phyloP scores from a whole-genome alignment of 2,888 invertebrate species.

The Lydus trimaculatus region DNA sequence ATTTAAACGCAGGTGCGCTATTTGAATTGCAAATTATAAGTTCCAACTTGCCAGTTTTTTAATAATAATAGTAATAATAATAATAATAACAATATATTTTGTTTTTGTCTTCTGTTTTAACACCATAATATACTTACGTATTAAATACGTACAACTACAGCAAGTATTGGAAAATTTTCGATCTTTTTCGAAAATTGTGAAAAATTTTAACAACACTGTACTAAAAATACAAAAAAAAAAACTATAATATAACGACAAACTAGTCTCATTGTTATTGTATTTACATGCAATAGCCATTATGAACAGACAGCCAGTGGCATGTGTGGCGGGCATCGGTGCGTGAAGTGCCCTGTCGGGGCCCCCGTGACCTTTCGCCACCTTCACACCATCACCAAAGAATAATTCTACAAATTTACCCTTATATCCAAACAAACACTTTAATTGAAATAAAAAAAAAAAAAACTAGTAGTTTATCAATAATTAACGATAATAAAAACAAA shows the following conservation, averaged over 20 bases:
- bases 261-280: conserved; percentile 54
- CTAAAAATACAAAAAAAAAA: not conserved
- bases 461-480: too few relatives aligned
- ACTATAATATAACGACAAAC: conserved; percentile 31
- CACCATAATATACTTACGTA: too few relatives aligned
- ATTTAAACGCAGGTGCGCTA: conserved; percentile 60
- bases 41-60: conserved; percentile 36
- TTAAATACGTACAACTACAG: not conserved
- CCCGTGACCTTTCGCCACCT: conserved; percentile 50
- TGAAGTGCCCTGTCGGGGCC: conserved; percentile 66
- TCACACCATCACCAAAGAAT: conserved; percentile 20
- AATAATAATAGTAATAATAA: conserved; percentile 20
- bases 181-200: not conserved
- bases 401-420: not conserved
- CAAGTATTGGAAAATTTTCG: not conserved
- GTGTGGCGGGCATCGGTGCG: conserved; percentile 65
- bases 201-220: conserved; percentile 26
- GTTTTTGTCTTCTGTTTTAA: too few relatives aligned
- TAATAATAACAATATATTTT: conserved; percentile 11
- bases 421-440: not conserved
- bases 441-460: not conserved
- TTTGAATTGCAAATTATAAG: conserved; percentile 59
- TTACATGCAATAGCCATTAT: conserved; percentile 58
- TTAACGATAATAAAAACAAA: not conserved
- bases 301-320: conserved; percentile 59